Evolutionary conservation across 2,113 vertebrate genomes (phyloP).

Genomic region (Rana temporaria): DNA sequence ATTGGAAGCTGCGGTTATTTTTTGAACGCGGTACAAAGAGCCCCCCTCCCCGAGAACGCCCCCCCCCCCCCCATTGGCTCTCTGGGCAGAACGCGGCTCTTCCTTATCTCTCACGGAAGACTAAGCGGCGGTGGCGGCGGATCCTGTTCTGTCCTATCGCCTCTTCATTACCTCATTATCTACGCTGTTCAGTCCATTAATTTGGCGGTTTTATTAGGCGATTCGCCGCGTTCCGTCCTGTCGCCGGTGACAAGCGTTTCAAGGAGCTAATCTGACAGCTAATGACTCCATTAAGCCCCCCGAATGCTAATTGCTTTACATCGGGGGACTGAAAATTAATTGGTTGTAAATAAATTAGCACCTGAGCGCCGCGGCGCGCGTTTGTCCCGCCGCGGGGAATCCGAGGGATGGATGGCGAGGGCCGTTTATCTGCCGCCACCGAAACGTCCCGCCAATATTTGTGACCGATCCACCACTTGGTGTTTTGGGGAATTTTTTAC

Average conservation of each 20-base stretch:
- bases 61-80: too few relatives aligned
- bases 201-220: constrained; percentile 93
- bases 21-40: too few relatives aligned
- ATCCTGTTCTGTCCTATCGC: too few relatives aligned
- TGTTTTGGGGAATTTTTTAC: too few relatives aligned
- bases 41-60: too few relatives aligned
- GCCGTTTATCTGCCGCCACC: constrained; percentile 55
- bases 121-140: too few relatives aligned
- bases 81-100: too few relatives aligned
- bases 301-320: constrained; percentile 95
- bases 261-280: constrained; percentile 95
- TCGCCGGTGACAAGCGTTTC: constrained; percentile 86
- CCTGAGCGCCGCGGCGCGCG: constrained; percentile 87
- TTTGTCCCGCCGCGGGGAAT: constrained; percentile 76
- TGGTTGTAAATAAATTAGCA: constrained; percentile 97
- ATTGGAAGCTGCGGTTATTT: too few relatives aligned
- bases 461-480: neutral
- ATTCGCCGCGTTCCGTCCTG: constrained; percentile 79
- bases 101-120: too few relatives aligned
- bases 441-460: constrained; percentile 69
- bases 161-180: constrained; percentile 91
- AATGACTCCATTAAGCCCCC: constrained; percentile 94
- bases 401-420: neutral
- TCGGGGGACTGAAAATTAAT: constrained; percentile 93
- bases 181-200: constrained; percentile 93